A percentile compares a stretch with the other conserved stretches of the same genome.
Conservation (phyloP, 2,888 invertebrate genomes). For the Micropterix aruncella region DNA sequence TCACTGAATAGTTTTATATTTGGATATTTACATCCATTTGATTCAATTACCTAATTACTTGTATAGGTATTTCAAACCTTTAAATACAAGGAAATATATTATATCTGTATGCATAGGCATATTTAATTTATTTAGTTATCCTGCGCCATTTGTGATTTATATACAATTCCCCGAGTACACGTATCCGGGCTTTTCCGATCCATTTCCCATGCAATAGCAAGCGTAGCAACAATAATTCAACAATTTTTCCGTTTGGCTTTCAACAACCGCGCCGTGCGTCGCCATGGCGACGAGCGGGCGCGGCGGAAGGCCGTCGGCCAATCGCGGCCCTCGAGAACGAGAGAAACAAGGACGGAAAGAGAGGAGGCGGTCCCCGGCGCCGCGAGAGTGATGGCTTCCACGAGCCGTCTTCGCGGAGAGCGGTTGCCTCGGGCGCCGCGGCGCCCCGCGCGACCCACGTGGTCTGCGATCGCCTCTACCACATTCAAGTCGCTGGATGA, state of each 20-base stretch:
- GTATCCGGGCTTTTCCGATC: too few relatives aligned
- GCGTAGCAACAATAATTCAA: not conserved
- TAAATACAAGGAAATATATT: too few relatives aligned
- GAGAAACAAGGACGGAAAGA: not conserved
- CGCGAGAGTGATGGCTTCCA: not conserved
- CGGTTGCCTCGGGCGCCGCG: not conserved
- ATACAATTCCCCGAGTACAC: not conserved
- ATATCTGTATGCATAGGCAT: too few relatives aligned
- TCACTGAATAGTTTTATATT: too few relatives aligned
- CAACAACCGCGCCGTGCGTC: not conserved
- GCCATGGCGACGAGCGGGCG: not conserved
- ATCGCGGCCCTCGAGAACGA: not conserved
- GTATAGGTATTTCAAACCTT: too few relatives aligned
- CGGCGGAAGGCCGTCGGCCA: not conserved
- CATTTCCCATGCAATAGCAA: too few relatives aligned
- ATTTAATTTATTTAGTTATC: too few relatives aligned
- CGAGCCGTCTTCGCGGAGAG: not conserved
- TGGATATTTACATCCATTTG: too few relatives aligned
- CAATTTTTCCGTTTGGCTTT: not conserved
- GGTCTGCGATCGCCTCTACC: too few relatives aligned
- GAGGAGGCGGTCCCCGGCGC: not conserved
- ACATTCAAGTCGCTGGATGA: too few relatives aligned
- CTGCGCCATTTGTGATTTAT: not conserved
- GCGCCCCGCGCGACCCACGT: too few relatives aligned
- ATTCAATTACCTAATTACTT: too few relatives aligned